Evolutionary conservation across 2,113 vertebrate genomes (phyloP).

Genomic region (Pterocles gutturalis): DNA sequence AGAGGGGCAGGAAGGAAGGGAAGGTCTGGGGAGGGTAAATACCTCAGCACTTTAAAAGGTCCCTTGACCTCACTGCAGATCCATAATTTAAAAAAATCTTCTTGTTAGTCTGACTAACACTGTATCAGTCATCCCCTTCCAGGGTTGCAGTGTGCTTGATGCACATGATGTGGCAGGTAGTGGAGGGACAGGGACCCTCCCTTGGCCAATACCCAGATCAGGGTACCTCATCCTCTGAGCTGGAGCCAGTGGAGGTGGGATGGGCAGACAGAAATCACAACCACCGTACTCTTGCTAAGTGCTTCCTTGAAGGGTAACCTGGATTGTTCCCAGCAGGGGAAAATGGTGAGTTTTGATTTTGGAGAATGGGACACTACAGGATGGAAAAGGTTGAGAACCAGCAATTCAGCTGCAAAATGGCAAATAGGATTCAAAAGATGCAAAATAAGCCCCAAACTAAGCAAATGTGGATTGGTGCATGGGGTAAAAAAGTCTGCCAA

Average conservation of each 20-base stretch:
- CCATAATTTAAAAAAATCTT: background rate
- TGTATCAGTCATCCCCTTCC: constrained; percentile 3
- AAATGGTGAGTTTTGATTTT: background rate
- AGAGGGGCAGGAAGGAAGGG: background rate
- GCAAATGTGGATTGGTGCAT: background rate
- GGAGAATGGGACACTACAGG: background rate
- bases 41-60: constrained; percentile 64
- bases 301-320: background rate
- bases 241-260: background rate
- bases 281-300: background rate
- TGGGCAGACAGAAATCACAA: background rate
- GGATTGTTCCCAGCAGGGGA: background rate
- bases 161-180: background rate
- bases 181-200: background rate
- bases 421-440: background rate
- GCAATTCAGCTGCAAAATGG: background rate
- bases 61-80: constrained; percentile 48
- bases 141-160: background rate
- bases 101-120: background rate
- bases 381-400: background rate
- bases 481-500: background rate
- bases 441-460: background rate
- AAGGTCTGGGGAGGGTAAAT: constrained; percentile 27
- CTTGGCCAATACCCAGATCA: background rate
- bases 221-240: background rate